A percentile compares a stretch with the other conserved stretches of the same genome.
Conservation (phyloP, 1,140 invertebrate genomes). For the Megalopta genalis region DNA sequence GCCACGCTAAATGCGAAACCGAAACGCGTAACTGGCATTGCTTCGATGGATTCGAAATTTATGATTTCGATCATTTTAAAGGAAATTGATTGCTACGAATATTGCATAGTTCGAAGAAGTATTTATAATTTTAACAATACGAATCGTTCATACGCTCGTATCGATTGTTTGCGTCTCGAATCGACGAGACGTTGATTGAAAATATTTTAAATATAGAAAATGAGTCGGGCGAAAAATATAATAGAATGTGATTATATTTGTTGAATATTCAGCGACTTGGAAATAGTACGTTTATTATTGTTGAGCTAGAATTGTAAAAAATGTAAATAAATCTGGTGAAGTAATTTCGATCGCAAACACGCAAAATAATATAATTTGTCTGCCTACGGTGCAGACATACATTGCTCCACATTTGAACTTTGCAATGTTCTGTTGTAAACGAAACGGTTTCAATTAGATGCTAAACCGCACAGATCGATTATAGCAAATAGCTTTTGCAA, state of each 20-base stretch:
- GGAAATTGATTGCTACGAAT: too few relatives aligned
- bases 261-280: neutral
- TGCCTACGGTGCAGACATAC: neutral
- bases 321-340: too few relatives aligned
- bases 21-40: neutral
- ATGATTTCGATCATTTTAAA: too few relatives aligned
- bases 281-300: too few relatives aligned
- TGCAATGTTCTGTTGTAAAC: neutral
- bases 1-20: neutral
- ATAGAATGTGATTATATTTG: too few relatives aligned
- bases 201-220: neutral
- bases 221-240: neutral
- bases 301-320: too few relatives aligned
- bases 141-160: neutral
- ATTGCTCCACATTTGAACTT: neutral
- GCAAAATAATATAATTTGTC: too few relatives aligned
- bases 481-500: neutral
- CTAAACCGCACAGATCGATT: neutral
- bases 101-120: neutral
- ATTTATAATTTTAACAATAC: neutral
- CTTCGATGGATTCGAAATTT: neutral
- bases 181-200: neutral
- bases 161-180: neutral
- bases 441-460: neutral
- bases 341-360: too few relatives aligned